These are phyloP conservation scores for Ictalurus punctatus DNA, from an alignment of 2,113 vertebrate genomes.

Conservation along the genomic window DNA sequence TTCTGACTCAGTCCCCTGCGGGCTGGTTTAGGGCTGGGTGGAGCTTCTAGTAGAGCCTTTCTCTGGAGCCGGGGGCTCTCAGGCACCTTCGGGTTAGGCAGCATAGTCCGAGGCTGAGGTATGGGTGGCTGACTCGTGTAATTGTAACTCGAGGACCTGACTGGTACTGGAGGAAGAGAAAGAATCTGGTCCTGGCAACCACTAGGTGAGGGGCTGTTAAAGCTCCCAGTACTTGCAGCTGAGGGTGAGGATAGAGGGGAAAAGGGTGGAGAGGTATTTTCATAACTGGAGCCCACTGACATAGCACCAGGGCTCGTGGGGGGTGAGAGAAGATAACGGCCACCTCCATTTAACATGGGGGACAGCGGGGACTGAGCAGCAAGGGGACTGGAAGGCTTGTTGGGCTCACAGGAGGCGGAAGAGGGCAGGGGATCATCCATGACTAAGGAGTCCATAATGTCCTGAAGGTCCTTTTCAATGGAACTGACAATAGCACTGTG, in stretches of 20 bases:
- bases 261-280: slow-evolving; percentile 85
- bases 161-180: slow-evolving; percentile 80
- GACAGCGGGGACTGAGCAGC: slow-evolving; percentile 70
- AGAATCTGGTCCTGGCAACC: slow-evolving; percentile 76
- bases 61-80: slow-evolving; percentile 77
- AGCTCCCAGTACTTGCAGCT: slow-evolving; percentile 79
- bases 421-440: slow-evolving; percentile 78
- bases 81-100: slow-evolving; percentile 62
- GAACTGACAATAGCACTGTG: slow-evolving; percentile 93
- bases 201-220: slow-evolving; percentile 78
- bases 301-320: slow-evolving; percentile 82
- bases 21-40: slow-evolving; percentile 74
- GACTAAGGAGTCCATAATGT: slow-evolving; percentile 96
- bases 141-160: slow-evolving; percentile 93
- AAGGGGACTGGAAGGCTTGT: slow-evolving; percentile 62
- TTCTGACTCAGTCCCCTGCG: slow-evolving; percentile 70
- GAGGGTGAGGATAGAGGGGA: slow-evolving; percentile 89
- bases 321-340: slow-evolving; percentile 81
- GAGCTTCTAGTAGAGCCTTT: slow-evolving; percentile 70
- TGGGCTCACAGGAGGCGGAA: slow-evolving; percentile 62
- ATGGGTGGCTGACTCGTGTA: slow-evolving; percentile 80
- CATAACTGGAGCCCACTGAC: slow-evolving; percentile 90
- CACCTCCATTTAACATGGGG: slow-evolving; percentile 79
- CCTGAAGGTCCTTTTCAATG: slow-evolving; percentile 95
- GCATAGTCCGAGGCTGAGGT: slow-evolving; percentile 68